phyloP scores from a whole-genome alignment of 2,113 vertebrate species.

The Onychorhynchus coronatus region DNA sequence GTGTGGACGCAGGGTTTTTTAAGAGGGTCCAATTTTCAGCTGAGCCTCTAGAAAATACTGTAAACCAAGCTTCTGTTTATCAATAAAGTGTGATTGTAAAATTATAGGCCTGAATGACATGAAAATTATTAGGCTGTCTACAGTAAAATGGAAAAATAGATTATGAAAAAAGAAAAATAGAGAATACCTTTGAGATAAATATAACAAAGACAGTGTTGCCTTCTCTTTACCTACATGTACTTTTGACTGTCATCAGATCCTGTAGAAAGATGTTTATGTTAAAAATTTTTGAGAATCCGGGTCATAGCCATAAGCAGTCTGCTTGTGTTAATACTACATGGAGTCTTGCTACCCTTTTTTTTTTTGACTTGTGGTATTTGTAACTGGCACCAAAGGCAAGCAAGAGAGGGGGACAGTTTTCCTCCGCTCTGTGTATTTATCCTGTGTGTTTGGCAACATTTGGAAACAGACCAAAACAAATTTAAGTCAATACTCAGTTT shows the following conservation, averaged over 20 bases:
- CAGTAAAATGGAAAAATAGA: not conserved
- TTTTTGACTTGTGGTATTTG: not conserved
- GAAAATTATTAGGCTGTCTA: not conserved
- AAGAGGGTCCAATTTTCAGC: not conserved
- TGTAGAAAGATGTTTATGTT: not conserved
- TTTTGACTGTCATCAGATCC: not conserved
- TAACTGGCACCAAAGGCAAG: not conserved
- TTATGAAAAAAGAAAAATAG: not conserved
- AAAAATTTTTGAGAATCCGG: not conserved
- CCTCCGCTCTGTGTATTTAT: not conserved
- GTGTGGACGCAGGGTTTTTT: not conserved
- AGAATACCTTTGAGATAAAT: not conserved
- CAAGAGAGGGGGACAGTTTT: not conserved
- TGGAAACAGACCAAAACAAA: constrained; percentile 35
- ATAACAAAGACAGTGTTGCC: not conserved
- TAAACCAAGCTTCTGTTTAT: not conserved
- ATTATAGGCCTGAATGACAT: not conserved
- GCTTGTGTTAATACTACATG: not conserved
- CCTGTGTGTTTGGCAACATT: constrained; percentile 31
- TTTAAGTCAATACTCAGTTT: constrained; percentile 45
- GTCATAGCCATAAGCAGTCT: not conserved
- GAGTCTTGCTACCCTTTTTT: not conserved
- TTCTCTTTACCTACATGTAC: not conserved
- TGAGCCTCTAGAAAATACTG: not conserved
- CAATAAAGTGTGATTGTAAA: not conserved